Conservation (phyloP, 1,140 invertebrate genomes). For the Drosophila sp. region DNA sequence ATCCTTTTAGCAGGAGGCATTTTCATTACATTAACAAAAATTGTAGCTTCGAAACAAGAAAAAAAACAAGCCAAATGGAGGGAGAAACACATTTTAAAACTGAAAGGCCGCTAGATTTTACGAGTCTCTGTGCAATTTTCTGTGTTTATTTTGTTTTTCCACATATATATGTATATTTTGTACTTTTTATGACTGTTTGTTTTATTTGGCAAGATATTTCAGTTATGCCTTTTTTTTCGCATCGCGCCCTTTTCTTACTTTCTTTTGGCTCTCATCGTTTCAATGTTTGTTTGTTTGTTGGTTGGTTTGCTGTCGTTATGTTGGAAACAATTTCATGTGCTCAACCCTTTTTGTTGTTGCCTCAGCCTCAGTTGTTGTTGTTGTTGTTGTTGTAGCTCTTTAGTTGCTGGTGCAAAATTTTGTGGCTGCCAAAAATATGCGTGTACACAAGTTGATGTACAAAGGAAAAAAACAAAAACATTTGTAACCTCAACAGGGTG, state of each 20-base stretch:
- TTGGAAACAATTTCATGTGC: slow-evolving; percentile 75
- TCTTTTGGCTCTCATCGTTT: slow-evolving; percentile 41
- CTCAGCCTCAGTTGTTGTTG: slow-evolving; percentile 19
- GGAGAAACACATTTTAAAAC: not conserved
- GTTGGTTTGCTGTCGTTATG: slow-evolving; percentile 62
- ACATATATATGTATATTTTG: slow-evolving; percentile 11
- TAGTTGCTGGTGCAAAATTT: slow-evolving; percentile 59
- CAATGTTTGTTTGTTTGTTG: slow-evolving; percentile 55
- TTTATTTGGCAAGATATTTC: slow-evolving; percentile 47
- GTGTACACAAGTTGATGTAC: slow-evolving; percentile 27
- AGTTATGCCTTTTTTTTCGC: slow-evolving; percentile 41
- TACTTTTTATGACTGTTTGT: slow-evolving; percentile 49
- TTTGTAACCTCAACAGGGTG: slow-evolving; percentile 11
- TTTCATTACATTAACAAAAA: slow-evolving; percentile 76
- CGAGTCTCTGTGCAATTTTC: not conserved
- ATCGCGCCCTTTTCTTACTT: slow-evolving; percentile 34
- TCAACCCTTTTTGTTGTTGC: slow-evolving; percentile 32
- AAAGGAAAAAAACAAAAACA: not conserved
- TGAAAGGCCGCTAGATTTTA: slow-evolving; percentile 15
- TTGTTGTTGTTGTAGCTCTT: slow-evolving; percentile 30
- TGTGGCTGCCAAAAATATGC: slow-evolving; percentile 71
- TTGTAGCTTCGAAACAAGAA: not conserved
- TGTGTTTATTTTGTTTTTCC: slow-evolving; percentile 31
- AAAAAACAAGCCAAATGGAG: slow-evolving; percentile 37
- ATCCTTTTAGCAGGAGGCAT: slow-evolving; percentile 69